Conservation (phyloP, 53 echinoderm and acorn worm species). For the Holothuria scabra region DNA sequence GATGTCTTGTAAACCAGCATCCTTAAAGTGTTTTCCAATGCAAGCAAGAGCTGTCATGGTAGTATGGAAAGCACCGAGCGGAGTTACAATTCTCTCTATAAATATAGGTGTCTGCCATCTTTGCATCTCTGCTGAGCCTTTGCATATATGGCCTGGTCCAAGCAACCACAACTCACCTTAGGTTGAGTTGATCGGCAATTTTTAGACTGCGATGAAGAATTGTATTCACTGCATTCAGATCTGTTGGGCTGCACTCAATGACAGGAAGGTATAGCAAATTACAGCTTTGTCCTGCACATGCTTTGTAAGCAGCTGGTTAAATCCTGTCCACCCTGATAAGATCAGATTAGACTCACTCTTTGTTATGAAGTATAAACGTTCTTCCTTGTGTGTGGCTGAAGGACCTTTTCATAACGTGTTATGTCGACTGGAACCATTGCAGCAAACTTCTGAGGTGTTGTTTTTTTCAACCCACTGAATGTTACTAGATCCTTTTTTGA, state of each 20-base stretch:
- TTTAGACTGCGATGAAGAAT: background rate
- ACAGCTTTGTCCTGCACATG: background rate
- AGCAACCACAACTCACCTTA: constrained; percentile 35
- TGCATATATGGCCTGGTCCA: constrained; percentile 67
- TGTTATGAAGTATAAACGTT: constrained; percentile 13
- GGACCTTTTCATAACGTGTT: too few species aligned
- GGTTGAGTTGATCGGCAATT: too few species aligned
- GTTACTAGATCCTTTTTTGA: too few species aligned
- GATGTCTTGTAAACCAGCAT: constrained; percentile 49
- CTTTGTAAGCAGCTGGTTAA: background rate
- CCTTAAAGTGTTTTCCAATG: constrained; percentile 55
- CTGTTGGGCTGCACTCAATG: constrained; percentile 52
- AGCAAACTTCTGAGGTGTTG: too few species aligned
- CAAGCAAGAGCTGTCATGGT: constrained; percentile 43
- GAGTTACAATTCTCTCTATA: constrained; percentile 41
- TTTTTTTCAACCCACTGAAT: too few species aligned
- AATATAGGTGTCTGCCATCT: constrained; percentile 51
- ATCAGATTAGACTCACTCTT: background rate
- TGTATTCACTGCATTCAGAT: constrained; percentile 63
- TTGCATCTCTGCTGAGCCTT: constrained; percentile 59
- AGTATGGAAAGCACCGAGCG: constrained; percentile 63
- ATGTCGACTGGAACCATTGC: too few species aligned
- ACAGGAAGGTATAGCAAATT: constrained; percentile 62
- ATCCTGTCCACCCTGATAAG: constrained; percentile 52
- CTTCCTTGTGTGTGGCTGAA: background rate